These are phyloP conservation scores for Tetropium fuscum DNA, from an alignment of 2,888 invertebrate genomes.

Conservation along the genomic window DNA sequence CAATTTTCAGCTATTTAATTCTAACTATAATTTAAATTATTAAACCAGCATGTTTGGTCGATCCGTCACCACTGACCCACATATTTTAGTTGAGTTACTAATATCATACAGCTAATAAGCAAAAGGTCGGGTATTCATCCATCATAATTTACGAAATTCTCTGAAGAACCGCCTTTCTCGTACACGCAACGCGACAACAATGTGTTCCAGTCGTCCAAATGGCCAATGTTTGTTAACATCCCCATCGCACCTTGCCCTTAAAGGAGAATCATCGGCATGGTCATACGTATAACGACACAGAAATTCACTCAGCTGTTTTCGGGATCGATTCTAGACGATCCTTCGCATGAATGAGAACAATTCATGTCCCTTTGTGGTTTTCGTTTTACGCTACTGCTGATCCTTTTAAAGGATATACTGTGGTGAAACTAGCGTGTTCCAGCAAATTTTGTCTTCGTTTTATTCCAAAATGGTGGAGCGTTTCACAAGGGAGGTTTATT, in stretches of 20 bases:
- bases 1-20: too few species aligned
- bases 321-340: conserved; percentile 52
- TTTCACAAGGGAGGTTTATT: background rate
- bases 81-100: conserved; percentile 38
- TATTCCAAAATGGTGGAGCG: background rate
- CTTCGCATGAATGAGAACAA: conserved; percentile 52
- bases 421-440: conserved; percentile 22
- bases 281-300: conserved; percentile 48
- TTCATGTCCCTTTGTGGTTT: conserved; percentile 52
- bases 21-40: too few species aligned
- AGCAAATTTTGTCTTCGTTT: conserved; percentile 19
- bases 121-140: conserved; percentile 48
- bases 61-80: conserved; percentile 38
- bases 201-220: conserved; percentile 34
- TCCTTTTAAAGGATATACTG: conserved; percentile 48
- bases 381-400: conserved; percentile 51
- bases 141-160: conserved; percentile 51
- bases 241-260: background rate
- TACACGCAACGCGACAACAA: conserved; percentile 46
- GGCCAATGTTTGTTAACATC: conserved; percentile 14
- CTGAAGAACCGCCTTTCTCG: conserved; percentile 41
- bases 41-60: too few species aligned
- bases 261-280: conserved; percentile 36
- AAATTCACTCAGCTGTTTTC: conserved; percentile 53
- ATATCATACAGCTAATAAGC: conserved; percentile 48